Conservation (phyloP, 2,888 invertebrate species). For the Andrena fulva region DNA sequence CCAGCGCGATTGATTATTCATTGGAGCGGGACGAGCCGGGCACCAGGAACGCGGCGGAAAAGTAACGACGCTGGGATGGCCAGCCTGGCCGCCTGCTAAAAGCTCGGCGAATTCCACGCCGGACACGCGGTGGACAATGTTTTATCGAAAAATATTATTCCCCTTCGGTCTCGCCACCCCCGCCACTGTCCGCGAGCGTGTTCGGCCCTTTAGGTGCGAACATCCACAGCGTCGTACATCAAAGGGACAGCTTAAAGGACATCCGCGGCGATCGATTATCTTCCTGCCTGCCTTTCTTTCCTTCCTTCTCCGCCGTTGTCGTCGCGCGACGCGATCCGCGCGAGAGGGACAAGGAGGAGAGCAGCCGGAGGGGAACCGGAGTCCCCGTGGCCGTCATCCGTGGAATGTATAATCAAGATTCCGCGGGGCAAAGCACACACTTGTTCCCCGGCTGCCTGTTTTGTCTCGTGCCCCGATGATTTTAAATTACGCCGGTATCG, state of each 20-base stretch:
- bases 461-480: conserved; percentile 81
- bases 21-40: conserved; percentile 50
- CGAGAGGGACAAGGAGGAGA: conserved; percentile 52
- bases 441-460: conserved; percentile 79
- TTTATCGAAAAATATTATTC: conserved; percentile 62
- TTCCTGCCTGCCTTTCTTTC: conserved; percentile 27
- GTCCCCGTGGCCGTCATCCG: conserved; percentile 72
- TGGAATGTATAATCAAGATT: conserved; percentile 82
- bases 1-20: conserved; percentile 45
- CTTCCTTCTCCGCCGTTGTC: conserved; percentile 33
- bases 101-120: conserved; percentile 46
- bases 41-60: conserved; percentile 48
- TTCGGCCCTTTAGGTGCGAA: conserved; percentile 63
- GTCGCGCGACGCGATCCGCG: conserved; percentile 23
- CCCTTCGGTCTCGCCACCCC: conserved; percentile 18
- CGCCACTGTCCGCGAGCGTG: conserved; percentile 7
- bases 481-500: conserved; percentile 81
- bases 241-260: conserved; percentile 69
- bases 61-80: conserved; percentile 45
- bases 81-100: conserved; percentile 42
- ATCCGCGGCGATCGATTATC: conserved; percentile 71
- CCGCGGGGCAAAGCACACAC: conserved; percentile 76
- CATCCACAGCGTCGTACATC: conserved; percentile 63
- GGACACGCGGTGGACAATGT: conserved; percentile 22
- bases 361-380: conserved; percentile 30